Conservation (phyloP, 2,888 invertebrate genomes). For the Cantharis flavilabris region DNA sequence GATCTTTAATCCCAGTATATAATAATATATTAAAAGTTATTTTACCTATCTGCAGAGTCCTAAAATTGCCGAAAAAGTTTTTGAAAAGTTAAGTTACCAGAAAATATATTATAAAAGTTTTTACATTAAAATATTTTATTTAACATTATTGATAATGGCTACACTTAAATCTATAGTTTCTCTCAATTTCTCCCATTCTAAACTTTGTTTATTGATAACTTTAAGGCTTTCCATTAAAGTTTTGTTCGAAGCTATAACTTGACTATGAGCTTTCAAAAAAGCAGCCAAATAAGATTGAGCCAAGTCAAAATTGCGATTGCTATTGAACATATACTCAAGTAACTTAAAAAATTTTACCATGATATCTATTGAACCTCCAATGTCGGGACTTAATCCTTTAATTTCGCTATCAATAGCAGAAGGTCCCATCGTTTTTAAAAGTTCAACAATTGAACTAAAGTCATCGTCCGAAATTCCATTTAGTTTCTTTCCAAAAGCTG, state of each 20-base stretch:
- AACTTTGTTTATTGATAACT: neutral
- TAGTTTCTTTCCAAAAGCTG: constrained; percentile 70
- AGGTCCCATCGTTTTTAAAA: constrained; percentile 74
- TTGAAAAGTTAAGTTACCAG: neutral
- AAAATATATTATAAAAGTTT: neutral
- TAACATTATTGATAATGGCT: neutral
- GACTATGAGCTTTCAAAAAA: constrained; percentile 82
- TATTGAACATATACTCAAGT: constrained; percentile 70
- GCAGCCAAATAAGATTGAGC: constrained; percentile 87
- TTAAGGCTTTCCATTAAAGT: constrained; percentile 62
- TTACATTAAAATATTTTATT: neutral
- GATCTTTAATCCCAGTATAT: too few relatives aligned
- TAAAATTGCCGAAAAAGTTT: too few relatives aligned
- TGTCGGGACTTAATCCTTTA: constrained; percentile 74
- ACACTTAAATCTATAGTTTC: neutral
- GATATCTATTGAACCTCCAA: constrained; percentile 70
- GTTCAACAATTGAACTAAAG: constrained; percentile 63
- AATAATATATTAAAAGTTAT: too few relatives aligned
- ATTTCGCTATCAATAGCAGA: constrained; percentile 88
- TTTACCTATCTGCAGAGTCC: too few relatives aligned
- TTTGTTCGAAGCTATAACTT: constrained; percentile 61
- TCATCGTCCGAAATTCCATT: constrained; percentile 58
- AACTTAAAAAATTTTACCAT: constrained; percentile 80
- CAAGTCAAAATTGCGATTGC: constrained; percentile 85
- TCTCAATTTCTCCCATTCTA: neutral